Evolutionary conservation across 1,140 invertebrate species (phyloP).

Genomic region (Aethina tumida): DNA sequence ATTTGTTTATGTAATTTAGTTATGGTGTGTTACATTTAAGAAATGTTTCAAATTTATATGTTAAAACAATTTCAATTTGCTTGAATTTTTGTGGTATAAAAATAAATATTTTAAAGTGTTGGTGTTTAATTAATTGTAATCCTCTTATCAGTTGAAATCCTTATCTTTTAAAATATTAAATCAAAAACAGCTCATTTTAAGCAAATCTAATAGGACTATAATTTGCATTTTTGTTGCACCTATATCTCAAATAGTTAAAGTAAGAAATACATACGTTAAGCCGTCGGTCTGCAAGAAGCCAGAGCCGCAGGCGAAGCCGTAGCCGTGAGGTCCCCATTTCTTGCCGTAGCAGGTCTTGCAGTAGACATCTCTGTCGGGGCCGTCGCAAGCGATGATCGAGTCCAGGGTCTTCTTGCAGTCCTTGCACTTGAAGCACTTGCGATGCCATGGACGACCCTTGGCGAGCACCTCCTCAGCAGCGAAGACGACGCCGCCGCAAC

Average conservation of each 20-base stretch:
- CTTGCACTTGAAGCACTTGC: slow-evolving; percentile 96
- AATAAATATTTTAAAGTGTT: too few species aligned
- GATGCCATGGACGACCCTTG: slow-evolving; percentile 85
- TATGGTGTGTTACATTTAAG: too few species aligned
- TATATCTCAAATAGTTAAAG: slow-evolving; percentile 1
- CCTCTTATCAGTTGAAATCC: too few species aligned
- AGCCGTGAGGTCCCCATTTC: slow-evolving; percentile 90
- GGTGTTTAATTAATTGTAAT: too few species aligned
- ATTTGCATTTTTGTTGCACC: background rate
- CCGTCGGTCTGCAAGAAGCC: slow-evolving; percentile 87
- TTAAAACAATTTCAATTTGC: too few species aligned
- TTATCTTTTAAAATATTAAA: too few species aligned
- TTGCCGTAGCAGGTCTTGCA: slow-evolving; percentile 90
- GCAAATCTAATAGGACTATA: slow-evolving; percentile 2
- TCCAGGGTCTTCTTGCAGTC: slow-evolving; percentile 87
- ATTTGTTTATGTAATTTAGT: too few species aligned
- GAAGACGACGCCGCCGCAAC: slow-evolving; percentile 82
- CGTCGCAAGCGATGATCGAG: slow-evolving; percentile 87
- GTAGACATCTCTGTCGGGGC: slow-evolving; percentile 82
- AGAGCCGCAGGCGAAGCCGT: slow-evolving; percentile 90
- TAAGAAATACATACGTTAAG: slow-evolving; percentile 55
- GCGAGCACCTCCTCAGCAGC: slow-evolving; percentile 83
- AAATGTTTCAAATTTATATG: too few species aligned
- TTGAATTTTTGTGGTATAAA: too few species aligned
- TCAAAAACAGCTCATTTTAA: too few species aligned